A percentile compares a stretch with the other conserved stretches of the same genome.
Evolutionary conservation across 2,888 invertebrate genomes (phyloP).

Genomic region (Drosophila quasianomalipes): DNA sequence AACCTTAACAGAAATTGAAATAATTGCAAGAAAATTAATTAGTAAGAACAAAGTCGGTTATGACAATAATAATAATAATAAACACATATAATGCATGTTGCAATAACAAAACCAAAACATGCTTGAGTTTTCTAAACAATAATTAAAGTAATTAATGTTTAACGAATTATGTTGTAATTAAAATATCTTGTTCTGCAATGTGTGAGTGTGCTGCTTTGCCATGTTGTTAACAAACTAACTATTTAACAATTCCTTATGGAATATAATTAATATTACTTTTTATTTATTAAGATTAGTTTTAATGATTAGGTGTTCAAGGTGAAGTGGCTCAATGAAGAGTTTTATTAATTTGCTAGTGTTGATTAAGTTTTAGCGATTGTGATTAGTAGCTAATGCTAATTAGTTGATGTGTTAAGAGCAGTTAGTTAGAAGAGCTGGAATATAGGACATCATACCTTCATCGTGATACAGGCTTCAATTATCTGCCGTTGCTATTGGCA

Average conservation of each 20-base stretch:
- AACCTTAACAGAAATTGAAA: constrained; percentile 7
- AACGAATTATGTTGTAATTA: background rate
- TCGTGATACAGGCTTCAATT: constrained; percentile 97
- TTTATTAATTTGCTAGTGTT: constrained; percentile 31
- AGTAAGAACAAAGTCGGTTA: background rate
- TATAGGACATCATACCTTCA: constrained; percentile 90
- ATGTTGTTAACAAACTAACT: constrained; percentile 37
- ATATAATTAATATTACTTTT: constrained; percentile 16
- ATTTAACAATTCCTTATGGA: constrained; percentile 25
- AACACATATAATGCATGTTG: constrained; percentile 8
- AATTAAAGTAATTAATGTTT: background rate
- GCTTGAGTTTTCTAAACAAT: constrained; percentile 15
- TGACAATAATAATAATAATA: background rate
- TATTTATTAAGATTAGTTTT: constrained; percentile 6
- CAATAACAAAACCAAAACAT: constrained; percentile 7
- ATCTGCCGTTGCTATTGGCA: constrained; percentile 91
- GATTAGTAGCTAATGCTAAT: constrained; percentile 46
- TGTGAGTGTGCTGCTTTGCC: constrained; percentile 52
- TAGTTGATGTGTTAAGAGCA: constrained; percentile 54
- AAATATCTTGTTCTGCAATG: constrained; percentile 38
- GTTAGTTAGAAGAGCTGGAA: constrained; percentile 59
- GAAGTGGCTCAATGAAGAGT: constrained; percentile 35
- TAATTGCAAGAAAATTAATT: constrained; percentile 3
- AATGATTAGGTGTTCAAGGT: constrained; percentile 29
- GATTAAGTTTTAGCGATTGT: constrained; percentile 45